Evolutionary conservation across 2,113 vertebrate species (phyloP), one percentile per base, ranked within the genome.

Genomic region (Gallinago jamesoni): DNA sequence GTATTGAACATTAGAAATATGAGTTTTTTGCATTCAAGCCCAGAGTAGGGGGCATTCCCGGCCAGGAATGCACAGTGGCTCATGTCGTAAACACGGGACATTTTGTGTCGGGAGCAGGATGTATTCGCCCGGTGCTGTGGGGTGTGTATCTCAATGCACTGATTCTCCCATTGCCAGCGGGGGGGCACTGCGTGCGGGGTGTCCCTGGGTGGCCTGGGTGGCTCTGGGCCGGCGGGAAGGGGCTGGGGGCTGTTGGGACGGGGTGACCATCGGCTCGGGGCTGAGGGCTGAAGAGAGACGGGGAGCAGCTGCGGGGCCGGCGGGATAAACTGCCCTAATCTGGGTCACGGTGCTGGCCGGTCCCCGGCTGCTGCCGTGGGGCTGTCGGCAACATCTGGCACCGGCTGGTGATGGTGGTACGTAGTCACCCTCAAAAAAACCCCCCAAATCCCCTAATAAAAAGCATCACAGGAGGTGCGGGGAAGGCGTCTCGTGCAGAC

Each of bases 161-260:
- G 16, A 27, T 39, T 89, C 67, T 37, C 24, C 1, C 13, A 12
- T 25, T 41, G 39, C 37, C 30, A 7, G 2, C 20, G 1, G 7
- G 37, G 25, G 31, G 35, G 7, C n/a, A 6, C 16, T 0, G 0
- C 9, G 8, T 0, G 0, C 24, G 39, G 43, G 31, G 24, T 3
- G 9, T 2, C 63, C n/a, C 20, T 5, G 33, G 45, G 59, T 3
- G 19, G 17, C 39, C 20, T 0, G 2, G 53, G 53, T 64, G 63
- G 48, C 78, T 41, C 45, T 33, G 4, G 18, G 1, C 14, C 6
- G 0, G 3, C 0, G 0, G 57, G 28, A 41, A 47, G 76, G 17
- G 37, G 5, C 1, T 2, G 6, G 5, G 5, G 43, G 56, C 50
- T 30, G 9, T 66, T 12, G 10, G 41, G 53, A 15, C 4, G 6